These are phyloP conservation scores for Morinoia aosen DNA, from an alignment of 2,888 invertebrate genomes.

Conservation along the genomic window DNA sequence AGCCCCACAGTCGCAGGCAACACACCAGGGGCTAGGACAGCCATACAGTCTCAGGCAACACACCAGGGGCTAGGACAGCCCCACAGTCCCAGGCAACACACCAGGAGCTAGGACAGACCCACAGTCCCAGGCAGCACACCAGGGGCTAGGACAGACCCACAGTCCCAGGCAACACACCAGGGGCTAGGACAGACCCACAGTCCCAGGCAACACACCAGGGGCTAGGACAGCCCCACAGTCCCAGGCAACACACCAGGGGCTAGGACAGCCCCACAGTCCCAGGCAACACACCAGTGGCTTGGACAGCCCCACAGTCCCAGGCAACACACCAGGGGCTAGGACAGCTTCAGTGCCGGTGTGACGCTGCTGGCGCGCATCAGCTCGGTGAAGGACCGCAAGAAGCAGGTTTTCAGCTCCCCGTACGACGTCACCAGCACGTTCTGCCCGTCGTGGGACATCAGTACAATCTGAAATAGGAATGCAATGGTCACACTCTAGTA, in stretches of 20 bases:
- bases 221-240: too few relatives aligned
- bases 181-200: too few relatives aligned
- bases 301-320: neutral
- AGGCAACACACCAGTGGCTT: neutral
- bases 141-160: too few relatives aligned
- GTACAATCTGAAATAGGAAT: constrained; percentile 81
- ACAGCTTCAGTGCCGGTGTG: neutral
- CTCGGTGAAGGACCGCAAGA: constrained; percentile 92
- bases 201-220: too few relatives aligned
- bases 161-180: too few relatives aligned
- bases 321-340: neutral
- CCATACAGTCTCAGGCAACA: neutral
- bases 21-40: neutral
- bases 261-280: too few relatives aligned
- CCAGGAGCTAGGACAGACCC: too few relatives aligned
- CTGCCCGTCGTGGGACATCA: constrained; percentile 96
- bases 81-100: too few relatives aligned
- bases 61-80: too few relatives aligned
- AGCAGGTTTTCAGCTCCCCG: constrained; percentile 93
- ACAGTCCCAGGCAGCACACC: too few relatives aligned
- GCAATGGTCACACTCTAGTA: constrained; percentile 61
- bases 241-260: too few relatives aligned
- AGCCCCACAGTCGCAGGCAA: neutral
- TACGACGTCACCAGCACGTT: constrained; percentile 96
- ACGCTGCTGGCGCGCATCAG: constrained; percentile 73